Evolutionary conservation across 2,797 vertebrate genomes (phyloP).

Genomic region (Vireo griseus): DNA sequence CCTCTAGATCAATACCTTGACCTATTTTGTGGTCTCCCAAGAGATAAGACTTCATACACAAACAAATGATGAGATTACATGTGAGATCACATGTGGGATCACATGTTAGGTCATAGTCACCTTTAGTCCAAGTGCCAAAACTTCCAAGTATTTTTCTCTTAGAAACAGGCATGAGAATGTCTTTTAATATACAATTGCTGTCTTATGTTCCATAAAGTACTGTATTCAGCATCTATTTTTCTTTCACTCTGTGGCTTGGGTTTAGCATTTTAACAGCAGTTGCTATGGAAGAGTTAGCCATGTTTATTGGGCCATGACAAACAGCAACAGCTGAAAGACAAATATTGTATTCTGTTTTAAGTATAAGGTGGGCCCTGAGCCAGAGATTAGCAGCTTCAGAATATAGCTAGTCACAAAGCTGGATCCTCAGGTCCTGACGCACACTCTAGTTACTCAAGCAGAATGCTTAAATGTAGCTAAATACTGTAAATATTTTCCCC

Average conservation of each 20-base stretch:
- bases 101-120: neutral
- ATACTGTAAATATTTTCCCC: neutral
- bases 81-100: neutral
- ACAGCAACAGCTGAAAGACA: conserved; percentile 72
- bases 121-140: neutral
- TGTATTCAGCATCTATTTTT: neutral
- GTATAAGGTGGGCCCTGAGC: conserved; percentile 51
- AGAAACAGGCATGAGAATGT: neutral
- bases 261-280: conserved; percentile 58
- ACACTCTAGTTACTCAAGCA: neutral
- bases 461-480: conserved; percentile 16
- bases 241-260: neutral
- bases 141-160: neutral
- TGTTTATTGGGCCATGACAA: conserved; percentile 70
- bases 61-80: conserved; percentile 38
- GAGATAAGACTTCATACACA: conserved; percentile 35
- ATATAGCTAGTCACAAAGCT: conserved; percentile 40
- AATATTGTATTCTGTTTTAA: conserved; percentile 67
- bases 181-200: neutral
- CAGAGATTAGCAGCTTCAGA: conserved; percentile 55
- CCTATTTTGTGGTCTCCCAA: conserved; percentile 54
- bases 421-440: neutral
- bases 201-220: neutral
- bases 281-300: conserved; percentile 63
- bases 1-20: conserved; percentile 36